Evolutionary conservation across 2,113 vertebrate genomes (phyloP), one percentile per base, ranked within the genome.

Genomic region (Tor tambroides): DNA sequence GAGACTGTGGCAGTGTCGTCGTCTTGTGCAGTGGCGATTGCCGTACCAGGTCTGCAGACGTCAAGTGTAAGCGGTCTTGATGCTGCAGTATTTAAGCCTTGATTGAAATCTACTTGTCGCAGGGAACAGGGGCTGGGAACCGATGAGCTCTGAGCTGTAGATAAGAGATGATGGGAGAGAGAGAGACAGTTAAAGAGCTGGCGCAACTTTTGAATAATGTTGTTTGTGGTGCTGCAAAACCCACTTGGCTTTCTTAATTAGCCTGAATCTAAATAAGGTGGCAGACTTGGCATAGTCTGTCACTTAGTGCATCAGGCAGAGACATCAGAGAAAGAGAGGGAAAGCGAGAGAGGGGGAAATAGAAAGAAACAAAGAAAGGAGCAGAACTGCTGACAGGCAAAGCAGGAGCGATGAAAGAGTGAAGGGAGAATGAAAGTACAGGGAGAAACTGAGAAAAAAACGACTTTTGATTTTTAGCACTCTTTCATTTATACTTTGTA

Each of bases 241-340:
- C 80, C 72, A 84, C 72, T 87, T 78, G 80, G 72, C 46, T 87
- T 87, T 67, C 49, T 46, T 72, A 87, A 87, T 87, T 80, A 87
- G 38, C 54, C 74, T 80, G 49, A 71, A 79, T 84, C 32, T 87
- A 87, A 83, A 87, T 67, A 87, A 26, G 35, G 86, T 65, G 56
- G 43, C 80, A 83, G 80, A 54, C 56, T 83, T 46, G 43, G 28
- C 51, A 82, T 17, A 63, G 56, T 17, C 54, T 63, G 56, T 41
- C 79, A 80, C 32, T 63, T 26, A 49, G 41, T 69, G 46, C 75
- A 78, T 54, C 41, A 83, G 56, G 43, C 26, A 49, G 30, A 77
- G 78, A 77, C 41, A 63, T 76, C 38, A 85, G 84, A 43, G 56
- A 76, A 28, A 78, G 69, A 84, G 32, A 38, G 67, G 9, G 46